Percentiles rank a stretch among this genome's conserved stretches.
Conservation (phyloP, 2,113 vertebrate genomes). For the Cebus imitator region DNA sequence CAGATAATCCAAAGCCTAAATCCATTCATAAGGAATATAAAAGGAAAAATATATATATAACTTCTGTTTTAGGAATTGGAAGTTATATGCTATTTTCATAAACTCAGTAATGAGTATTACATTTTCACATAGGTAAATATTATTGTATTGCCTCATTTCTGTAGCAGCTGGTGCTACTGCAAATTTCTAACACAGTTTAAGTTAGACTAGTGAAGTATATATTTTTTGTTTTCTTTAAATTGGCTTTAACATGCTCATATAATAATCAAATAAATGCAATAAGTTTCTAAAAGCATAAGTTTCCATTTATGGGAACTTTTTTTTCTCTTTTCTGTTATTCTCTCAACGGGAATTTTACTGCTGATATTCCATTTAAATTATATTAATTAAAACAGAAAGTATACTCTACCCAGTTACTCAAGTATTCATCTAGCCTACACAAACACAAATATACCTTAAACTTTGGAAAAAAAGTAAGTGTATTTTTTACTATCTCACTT, state of each 20-base stretch:
- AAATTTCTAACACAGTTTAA: background rate
- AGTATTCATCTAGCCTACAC: background rate
- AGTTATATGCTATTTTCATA: background rate
- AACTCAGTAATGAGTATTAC: background rate
- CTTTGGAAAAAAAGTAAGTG: background rate
- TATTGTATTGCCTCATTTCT: background rate
- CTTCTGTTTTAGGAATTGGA: background rate
- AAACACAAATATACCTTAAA: background rate
- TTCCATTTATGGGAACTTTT: background rate
- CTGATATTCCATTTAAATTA: background rate
- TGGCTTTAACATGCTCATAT: background rate
- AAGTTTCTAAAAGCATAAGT: background rate
- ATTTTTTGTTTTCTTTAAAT: background rate
- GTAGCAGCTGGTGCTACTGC: background rate
- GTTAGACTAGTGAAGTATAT: background rate
- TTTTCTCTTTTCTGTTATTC: background rate
- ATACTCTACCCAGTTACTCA: background rate
- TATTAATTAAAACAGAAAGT: slow-evolving; percentile 9
- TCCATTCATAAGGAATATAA: background rate
- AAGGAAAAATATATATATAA: background rate
- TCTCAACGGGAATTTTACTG: background rate
- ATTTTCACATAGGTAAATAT: background rate
- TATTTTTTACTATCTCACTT: background rate
- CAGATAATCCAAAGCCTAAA: background rate
- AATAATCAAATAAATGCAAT: slow-evolving; percentile 7